A percentile compares a stretch with the other conserved stretches of the same genome.
Evolutionary conservation across 2,888 invertebrate genomes (phyloP).

Genomic region (Heliothis peltigera): DNA sequence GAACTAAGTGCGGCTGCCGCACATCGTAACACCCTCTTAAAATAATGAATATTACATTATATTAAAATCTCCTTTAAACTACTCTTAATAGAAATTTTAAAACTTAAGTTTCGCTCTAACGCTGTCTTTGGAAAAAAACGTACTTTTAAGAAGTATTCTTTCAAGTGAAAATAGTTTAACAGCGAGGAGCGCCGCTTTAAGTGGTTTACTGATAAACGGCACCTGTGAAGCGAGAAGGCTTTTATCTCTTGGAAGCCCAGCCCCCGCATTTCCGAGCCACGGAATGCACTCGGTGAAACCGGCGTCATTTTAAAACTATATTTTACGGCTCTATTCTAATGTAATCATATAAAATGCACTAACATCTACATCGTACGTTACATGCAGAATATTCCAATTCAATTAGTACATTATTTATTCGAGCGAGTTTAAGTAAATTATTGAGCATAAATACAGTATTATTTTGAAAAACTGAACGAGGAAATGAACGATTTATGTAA

Average conservation of each 20-base stretch:
- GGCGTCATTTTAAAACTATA: slow-evolving; percentile 48
- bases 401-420: slow-evolving; percentile 23
- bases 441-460: slow-evolving; percentile 41
- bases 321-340: slow-evolving; percentile 44
- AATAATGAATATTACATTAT: slow-evolving; percentile 16
- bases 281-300: slow-evolving; percentile 46
- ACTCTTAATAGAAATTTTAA: slow-evolving; percentile 44
- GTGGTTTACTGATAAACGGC: slow-evolving; percentile 71
- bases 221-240: slow-evolving; percentile 70
- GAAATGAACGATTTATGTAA: slow-evolving; percentile 54
- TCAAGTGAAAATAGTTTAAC: slow-evolving; percentile 63
- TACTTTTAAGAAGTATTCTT: slow-evolving; percentile 52
- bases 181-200: slow-evolving; percentile 64
- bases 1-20: background rate
- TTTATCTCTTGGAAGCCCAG: slow-evolving; percentile 66
- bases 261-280: slow-evolving; percentile 60
- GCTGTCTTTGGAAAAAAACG: slow-evolving; percentile 45
- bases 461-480: slow-evolving; percentile 30
- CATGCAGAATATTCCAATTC: slow-evolving; percentile 16
- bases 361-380: slow-evolving; percentile 10
- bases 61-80: slow-evolving; percentile 16
- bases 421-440: slow-evolving; percentile 34
- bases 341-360: slow-evolving; percentile 40
- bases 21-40: background rate
- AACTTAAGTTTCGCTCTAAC: slow-evolving; percentile 34